Conservation (phyloP, 2,113 vertebrate genomes). For the Condylura cristata region DNA sequence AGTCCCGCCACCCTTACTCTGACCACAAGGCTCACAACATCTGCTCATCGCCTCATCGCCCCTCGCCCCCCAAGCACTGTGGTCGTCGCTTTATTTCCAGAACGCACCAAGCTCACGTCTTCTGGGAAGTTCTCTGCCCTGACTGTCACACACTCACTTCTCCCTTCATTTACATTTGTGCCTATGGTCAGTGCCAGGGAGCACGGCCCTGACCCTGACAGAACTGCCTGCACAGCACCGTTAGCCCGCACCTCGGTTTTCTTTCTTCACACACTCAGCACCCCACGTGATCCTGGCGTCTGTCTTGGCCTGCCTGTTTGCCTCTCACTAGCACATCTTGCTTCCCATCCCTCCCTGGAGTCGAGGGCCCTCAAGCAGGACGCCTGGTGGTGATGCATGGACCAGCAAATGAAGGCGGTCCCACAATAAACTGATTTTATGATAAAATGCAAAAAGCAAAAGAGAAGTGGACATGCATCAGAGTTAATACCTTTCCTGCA, state of each 20-base stretch:
- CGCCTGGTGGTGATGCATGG: neutral
- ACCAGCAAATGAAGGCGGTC: neutral
- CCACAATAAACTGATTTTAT: neutral
- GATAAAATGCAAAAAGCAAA: constrained; percentile 1
- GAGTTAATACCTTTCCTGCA: constrained; percentile 8
- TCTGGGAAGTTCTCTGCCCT: neutral
- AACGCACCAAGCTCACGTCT: neutral
- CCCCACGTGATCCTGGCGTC: neutral
- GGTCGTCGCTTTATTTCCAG: neutral
- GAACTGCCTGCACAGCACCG: neutral
- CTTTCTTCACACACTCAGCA: neutral
- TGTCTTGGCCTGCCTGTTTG: neutral
- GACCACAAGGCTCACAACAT: neutral
- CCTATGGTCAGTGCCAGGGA: neutral
- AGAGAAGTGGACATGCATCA: neutral
- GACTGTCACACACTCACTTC: neutral
- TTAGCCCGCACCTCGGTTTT: neutral
- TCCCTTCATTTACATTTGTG: constrained; percentile 11
- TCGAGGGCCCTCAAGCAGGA: neutral
- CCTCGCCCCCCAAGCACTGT: neutral
- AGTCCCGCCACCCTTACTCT: neutral
- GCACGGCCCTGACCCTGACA: neutral
- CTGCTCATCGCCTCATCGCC: neutral
- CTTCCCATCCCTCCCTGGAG: neutral
- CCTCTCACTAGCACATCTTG: neutral